phyloP scores from a whole-genome alignment of 2,888 invertebrate genomes.

The Sphaeridia pumilis region DNA sequence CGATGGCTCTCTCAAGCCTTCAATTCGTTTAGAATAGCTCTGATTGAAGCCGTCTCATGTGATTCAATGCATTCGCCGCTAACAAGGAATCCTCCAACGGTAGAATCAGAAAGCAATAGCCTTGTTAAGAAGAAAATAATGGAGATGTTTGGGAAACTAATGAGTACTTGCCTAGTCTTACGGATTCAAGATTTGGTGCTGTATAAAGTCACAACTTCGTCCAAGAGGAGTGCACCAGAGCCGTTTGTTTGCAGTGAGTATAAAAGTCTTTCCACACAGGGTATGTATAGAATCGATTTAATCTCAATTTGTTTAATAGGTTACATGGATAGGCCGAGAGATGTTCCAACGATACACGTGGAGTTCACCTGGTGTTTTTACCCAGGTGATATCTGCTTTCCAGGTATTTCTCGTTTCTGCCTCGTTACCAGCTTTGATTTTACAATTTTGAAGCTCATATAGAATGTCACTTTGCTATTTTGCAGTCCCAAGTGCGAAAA shows the following conservation, averaged over 20 bases:
- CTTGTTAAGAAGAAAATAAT: conserved; percentile 19
- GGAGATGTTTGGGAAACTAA: conserved; percentile 63
- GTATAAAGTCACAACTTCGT: conserved; percentile 62
- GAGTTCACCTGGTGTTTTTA: conserved; percentile 95
- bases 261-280: no score
- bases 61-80: conserved; percentile 23
- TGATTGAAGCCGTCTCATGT: conserved; percentile 49
- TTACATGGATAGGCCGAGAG: conserved; percentile 53
- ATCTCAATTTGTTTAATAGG: no score
- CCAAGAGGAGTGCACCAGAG: conserved; percentile 57
- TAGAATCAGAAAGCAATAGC: conserved; percentile 5
- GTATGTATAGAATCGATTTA: no score
- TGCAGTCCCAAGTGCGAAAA: conserved; percentile 83
- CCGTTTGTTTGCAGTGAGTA: conserved; percentile 63
- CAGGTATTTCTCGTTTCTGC: conserved; percentile 55
- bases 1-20: conserved; percentile 81
- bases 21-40: conserved; percentile 63
- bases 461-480: neutral
- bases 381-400: conserved; percentile 78
- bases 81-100: conserved; percentile 9
- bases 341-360: conserved; percentile 83
- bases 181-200: conserved; percentile 84
- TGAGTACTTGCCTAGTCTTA: conserved; percentile 83
- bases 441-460: no score
- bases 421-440: no score